Evolutionary conservation across 2,797 vertebrate species (phyloP).

Genomic region (Acrossocheilus wenchowensis): DNA sequence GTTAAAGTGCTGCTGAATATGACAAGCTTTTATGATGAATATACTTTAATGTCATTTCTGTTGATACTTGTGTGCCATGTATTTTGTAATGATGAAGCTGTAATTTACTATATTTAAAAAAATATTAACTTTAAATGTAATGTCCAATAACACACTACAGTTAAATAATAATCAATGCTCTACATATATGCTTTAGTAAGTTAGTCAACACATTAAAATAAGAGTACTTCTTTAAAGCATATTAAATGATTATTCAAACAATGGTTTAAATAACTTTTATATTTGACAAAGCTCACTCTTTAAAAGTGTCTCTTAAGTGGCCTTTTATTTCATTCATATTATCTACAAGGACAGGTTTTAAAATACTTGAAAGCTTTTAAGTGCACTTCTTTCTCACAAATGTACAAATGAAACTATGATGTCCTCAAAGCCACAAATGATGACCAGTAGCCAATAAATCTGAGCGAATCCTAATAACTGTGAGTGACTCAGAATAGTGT

Average conservation of each 20-base stretch:
- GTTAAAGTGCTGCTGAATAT: too few relatives aligned
- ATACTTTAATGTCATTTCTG: too few relatives aligned
- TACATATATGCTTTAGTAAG: background rate
- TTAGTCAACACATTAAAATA: too few relatives aligned
- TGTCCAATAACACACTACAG: background rate
- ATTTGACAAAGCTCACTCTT: background rate
- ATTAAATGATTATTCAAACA: too few relatives aligned
- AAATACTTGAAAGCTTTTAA: background rate
- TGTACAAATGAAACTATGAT: background rate
- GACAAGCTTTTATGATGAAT: too few relatives aligned
- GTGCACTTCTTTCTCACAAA: background rate
- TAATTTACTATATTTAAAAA: background rate
- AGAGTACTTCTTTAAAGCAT: too few relatives aligned
- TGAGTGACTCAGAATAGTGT: background rate
- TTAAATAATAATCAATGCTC: background rate
- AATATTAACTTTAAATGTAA: background rate
- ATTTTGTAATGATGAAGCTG: too few relatives aligned
- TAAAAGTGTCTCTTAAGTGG: background rate
- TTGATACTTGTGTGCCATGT: too few relatives aligned
- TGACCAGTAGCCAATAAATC: background rate
- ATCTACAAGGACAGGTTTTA: too few relatives aligned
- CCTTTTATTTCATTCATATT: too few relatives aligned
- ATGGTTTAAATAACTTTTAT: background rate
- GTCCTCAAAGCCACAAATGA: background rate
- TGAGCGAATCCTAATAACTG: background rate